Conservation (phyloP, 2,888 invertebrate genomes). For the Proisotoma minuta region DNA sequence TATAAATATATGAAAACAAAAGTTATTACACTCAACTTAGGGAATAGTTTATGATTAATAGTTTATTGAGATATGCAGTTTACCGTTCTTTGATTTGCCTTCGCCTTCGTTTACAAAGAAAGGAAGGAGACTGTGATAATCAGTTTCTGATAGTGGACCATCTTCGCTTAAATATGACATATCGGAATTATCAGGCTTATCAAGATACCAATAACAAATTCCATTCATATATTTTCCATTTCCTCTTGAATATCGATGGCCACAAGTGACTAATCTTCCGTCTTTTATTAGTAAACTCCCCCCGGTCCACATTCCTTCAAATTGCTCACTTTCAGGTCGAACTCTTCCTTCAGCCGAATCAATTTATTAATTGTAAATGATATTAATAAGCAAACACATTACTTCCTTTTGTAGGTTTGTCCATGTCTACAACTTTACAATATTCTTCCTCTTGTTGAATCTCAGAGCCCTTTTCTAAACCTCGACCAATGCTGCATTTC, state of each 20-base stretch:
- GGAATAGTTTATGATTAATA: too few species aligned
- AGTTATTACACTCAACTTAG: too few species aligned
- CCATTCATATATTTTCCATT: constrained; percentile 20
- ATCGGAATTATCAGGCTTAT: not conserved
- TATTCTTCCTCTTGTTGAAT: too few species aligned
- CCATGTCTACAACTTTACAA: constrained; percentile 27
- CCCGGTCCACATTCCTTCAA: constrained; percentile 8
- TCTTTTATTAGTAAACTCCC: not conserved
- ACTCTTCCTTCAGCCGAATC: not conserved
- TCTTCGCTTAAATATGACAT: not conserved
- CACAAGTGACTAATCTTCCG: constrained; percentile 25
- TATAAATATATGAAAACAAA: too few species aligned
- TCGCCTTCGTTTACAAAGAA: too few species aligned
- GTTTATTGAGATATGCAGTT: too few species aligned
- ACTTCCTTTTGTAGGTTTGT: too few species aligned
- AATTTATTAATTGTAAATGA: constrained; percentile 7
- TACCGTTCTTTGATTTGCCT: too few species aligned
- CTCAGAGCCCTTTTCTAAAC: too few species aligned
- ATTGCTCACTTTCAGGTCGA: not conserved
- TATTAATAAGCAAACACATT: constrained; percentile 24
- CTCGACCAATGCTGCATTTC: constrained; percentile 29
- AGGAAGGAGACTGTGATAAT: constrained; percentile 23
- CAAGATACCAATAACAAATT: constrained; percentile 26
- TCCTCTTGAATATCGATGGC: constrained; percentile 22
- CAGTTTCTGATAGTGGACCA: not conserved